phyloP scores from a whole-genome alignment of 2,113 vertebrate genomes.

The Fulica atra region DNA sequence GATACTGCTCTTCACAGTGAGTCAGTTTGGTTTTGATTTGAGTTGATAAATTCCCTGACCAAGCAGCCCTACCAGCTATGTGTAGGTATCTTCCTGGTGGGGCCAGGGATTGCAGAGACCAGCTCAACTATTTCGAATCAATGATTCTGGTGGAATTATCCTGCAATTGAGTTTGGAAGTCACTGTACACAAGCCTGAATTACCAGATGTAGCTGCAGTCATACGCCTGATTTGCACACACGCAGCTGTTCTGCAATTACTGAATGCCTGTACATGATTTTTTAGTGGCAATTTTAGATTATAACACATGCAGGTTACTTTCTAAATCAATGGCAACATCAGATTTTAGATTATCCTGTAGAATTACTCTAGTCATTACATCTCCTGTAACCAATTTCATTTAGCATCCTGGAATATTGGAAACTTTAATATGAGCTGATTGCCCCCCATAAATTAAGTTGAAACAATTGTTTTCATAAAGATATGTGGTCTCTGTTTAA shows the following conservation, averaged over 20 bases:
- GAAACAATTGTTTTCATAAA: slow-evolving; percentile 62
- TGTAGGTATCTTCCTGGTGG: background rate
- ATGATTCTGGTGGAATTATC: background rate
- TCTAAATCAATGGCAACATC: background rate
- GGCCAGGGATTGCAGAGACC: background rate
- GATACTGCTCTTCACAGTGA: background rate
- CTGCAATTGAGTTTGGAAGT: background rate
- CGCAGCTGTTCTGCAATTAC: background rate
- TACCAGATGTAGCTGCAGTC: background rate
- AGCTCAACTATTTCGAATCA: background rate
- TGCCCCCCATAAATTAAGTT: slow-evolving; percentile 43
- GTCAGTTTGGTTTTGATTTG: background rate
- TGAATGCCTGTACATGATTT: background rate
- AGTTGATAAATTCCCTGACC: background rate
- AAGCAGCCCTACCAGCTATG: background rate
- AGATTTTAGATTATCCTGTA: slow-evolving; percentile 5
- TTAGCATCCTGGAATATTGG: slow-evolving; percentile 17
- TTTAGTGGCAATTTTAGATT: background rate
- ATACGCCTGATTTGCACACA: background rate
- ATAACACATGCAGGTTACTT: background rate
- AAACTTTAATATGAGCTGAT: slow-evolving; percentile 35
- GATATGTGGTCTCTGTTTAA: slow-evolving; percentile 56
- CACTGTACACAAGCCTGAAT: background rate
- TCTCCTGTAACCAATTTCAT: slow-evolving; percentile 31
- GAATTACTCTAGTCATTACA: slow-evolving; percentile 9